A percentile compares a stretch with the other conserved stretches of the same genome.
These are phyloP conservation scores for Drosophila gaucha DNA, from an alignment of 2,888 invertebrate genomes.

Conservation along the genomic window DNA sequence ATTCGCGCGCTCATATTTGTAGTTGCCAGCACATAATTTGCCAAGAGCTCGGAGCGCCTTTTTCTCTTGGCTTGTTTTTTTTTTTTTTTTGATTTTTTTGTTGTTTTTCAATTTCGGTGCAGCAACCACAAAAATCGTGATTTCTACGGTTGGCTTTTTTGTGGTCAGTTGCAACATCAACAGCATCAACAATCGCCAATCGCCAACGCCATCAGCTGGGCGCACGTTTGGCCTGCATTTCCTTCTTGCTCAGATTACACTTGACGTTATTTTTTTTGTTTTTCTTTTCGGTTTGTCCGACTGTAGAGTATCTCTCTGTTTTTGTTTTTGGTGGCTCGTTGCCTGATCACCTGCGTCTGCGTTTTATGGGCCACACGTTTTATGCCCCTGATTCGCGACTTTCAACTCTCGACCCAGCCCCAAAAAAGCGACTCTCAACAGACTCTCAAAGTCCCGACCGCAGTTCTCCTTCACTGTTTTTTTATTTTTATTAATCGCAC, in stretches of 20 bases:
- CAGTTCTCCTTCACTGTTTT: constrained; percentile 30
- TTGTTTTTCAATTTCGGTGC: constrained; percentile 52
- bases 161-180: constrained; percentile 74
- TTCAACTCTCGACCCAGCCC: constrained; percentile 55
- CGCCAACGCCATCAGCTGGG: constrained; percentile 77
- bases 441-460: constrained; percentile 13
- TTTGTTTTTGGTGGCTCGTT: constrained; percentile 14
- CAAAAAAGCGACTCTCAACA: constrained; percentile 6
- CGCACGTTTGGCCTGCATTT: constrained; percentile 79
- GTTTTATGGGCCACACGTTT: constrained; percentile 78
- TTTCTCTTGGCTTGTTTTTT: constrained; percentile 5
- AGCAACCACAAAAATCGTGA: constrained; percentile 72
- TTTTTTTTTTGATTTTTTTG: not conserved
- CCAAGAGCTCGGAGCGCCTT: constrained; percentile 73
- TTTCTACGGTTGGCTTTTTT: constrained; percentile 72
- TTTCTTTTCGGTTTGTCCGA: constrained; percentile 5
- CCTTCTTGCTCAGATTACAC: constrained; percentile 79
- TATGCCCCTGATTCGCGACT: constrained; percentile 62
- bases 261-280: constrained; percentile 64
- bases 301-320: not conserved
- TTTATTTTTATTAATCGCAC: constrained; percentile 76
- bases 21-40: constrained; percentile 80
- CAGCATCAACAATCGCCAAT: constrained; percentile 70
- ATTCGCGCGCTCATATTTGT: constrained; percentile 78
- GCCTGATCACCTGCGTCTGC: constrained; percentile 70